phyloP scores from a whole-genome alignment of 2,888 invertebrate genomes.

The Hypena proboscidalis region DNA sequence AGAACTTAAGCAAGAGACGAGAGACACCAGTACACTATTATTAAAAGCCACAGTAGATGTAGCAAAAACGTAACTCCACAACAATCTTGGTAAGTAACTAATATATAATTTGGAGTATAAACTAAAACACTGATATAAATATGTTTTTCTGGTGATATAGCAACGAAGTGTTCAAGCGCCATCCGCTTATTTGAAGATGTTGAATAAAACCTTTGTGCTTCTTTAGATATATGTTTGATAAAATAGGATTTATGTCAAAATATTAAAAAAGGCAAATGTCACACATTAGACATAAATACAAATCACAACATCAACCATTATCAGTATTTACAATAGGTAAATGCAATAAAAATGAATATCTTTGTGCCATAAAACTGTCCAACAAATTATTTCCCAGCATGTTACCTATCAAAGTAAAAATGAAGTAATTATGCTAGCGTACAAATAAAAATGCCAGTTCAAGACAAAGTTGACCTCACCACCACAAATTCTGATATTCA shows the following conservation, averaged over 20 bases:
- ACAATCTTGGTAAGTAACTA: too few species aligned
- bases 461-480: constrained; percentile 62
- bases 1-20: constrained; percentile 31
- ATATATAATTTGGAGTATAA: too few species aligned
- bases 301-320: too few species aligned
- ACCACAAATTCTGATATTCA: constrained; percentile 70
- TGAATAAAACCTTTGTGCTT: too few species aligned
- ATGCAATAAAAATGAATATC: constrained; percentile 30
- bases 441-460: constrained; percentile 59
- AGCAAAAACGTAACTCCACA: too few species aligned
- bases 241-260: too few species aligned
- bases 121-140: too few species aligned
- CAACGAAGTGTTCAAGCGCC: too few species aligned
- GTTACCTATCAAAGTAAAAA: constrained; percentile 70
- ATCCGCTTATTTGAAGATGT: too few species aligned
- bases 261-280: constrained; percentile 14
- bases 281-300: constrained; percentile 12
- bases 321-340: constrained; percentile 25
- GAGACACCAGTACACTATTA: constrained; percentile 49
- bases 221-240: too few species aligned
- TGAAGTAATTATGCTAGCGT: constrained; percentile 57
- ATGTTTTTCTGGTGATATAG: too few species aligned
- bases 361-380: constrained; percentile 20
- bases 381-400: constrained; percentile 51
- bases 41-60: too few species aligned